Conservation (phyloP, 2,797 vertebrate genomes). For the Leucoraja ocellata region DNA sequence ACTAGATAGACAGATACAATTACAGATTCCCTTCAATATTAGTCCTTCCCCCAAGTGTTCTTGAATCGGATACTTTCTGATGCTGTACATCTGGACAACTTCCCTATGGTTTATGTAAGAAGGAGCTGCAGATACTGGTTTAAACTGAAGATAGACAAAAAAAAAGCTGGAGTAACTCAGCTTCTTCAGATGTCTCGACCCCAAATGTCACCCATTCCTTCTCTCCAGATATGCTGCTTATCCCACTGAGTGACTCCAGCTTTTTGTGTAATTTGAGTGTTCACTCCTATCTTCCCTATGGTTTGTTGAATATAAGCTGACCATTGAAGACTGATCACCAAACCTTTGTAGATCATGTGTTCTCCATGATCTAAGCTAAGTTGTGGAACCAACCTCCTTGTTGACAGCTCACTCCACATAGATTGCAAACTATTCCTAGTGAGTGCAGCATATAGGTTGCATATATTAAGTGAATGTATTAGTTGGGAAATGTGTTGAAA, state of each 20-base stretch:
- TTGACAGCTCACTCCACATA: background rate
- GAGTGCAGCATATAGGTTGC: background rate
- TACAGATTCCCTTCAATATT: background rate
- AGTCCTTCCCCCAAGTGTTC: background rate
- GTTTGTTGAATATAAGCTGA: too few species aligned
- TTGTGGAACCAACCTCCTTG: background rate
- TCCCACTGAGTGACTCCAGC: too few species aligned
- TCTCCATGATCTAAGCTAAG: background rate
- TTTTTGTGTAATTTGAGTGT: too few species aligned
- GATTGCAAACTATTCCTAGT: background rate
- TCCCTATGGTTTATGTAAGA: too few species aligned
- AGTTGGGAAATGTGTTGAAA: background rate
- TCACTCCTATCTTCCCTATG: too few species aligned
- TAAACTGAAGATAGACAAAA: too few species aligned
- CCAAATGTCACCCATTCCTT: too few species aligned
- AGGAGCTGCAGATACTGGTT: too few species aligned
- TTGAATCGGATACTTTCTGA: background rate
- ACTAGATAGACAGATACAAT: background rate
- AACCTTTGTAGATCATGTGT: background rate
- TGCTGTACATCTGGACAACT: background rate
- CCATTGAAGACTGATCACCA: too few species aligned
- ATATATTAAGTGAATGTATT: background rate
- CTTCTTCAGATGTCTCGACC: too few species aligned
- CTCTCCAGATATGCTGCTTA: too few species aligned
- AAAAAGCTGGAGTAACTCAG: too few species aligned